A percentile compares a stretch with the other conserved stretches of the same genome.
Evolutionary conservation across 2,888 invertebrate genomes (phyloP).

Genomic region (Ephialtes manifestator): DNA sequence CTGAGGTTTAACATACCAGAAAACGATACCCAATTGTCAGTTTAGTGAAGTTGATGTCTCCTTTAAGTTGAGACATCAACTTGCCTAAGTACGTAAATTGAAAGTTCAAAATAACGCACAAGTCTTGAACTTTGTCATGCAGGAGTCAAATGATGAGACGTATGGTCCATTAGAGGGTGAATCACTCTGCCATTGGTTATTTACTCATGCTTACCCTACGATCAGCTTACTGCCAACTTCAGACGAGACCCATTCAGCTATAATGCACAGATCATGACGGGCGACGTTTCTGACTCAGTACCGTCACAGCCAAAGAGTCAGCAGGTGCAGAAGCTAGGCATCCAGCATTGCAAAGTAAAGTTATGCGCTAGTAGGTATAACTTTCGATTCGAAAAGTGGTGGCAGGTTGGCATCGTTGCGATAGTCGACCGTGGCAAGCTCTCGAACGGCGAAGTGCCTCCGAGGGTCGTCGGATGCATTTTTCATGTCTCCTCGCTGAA

Average conservation of each 20-base stretch:
- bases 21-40: constrained; percentile 15
- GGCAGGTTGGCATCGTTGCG: constrained; percentile 78
- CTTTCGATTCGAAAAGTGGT: constrained; percentile 84
- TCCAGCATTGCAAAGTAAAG: constrained; percentile 64
- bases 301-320: not conserved
- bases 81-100: not conserved
- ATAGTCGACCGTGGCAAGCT: constrained; percentile 74
- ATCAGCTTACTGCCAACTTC: not conserved
- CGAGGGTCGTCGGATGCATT: constrained; percentile 83
- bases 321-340: constrained; percentile 1
- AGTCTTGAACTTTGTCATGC: not conserved
- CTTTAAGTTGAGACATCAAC: not conserved
- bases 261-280: not conserved
- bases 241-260: not conserved
- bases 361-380: constrained; percentile 79
- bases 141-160: not conserved
- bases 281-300: not conserved
- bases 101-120: not conserved
- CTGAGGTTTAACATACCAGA: not conserved
- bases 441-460: constrained; percentile 83
- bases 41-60: constrained; percentile 7
- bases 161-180: not conserved
- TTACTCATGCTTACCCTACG: no score
- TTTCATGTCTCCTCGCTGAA: constrained; percentile 82
- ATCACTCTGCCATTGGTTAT: not conserved